Base-by-base conservation (phyloP, 2,888 invertebrate genomes). In the Drosophila demipolita region DNA sequence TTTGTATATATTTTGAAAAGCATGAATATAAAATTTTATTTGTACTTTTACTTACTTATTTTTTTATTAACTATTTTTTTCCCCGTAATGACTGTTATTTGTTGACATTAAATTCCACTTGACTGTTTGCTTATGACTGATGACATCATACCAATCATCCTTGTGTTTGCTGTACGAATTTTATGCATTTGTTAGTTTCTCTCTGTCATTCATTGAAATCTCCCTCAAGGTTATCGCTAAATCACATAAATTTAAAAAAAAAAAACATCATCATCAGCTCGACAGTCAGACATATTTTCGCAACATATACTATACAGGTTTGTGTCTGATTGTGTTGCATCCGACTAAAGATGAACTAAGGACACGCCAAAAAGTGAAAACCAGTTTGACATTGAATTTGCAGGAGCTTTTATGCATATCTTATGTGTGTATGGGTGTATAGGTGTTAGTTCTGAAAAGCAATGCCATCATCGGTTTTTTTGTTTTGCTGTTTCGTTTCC, bases 151-250 rank as follows among this genome's bases (percentile, higher is more conserved):
- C 12, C 61, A 66, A 63, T 73, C 82, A 89, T 84, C 85, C 88
- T 83, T 83, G 74, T 88, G 72, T 72, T 64, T 71, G 78, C 70
- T 70, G 48, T 55, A 67, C 62, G 63, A 66, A 73, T 76, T 73
- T 83, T 79, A 55, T 84, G 86, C 88, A 87, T 87, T 73, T 78
- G 82, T 63, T 61, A 53, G 45, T 45, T 60, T 81, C 70, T 68
- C 72, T 69, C 75, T 32, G 66, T 78, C 77, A 73, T 80, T 74
- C 77, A 82, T 77, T 85, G 73, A 81, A 78, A 88, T 87, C 86
- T 86, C 89, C 58, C 82, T 73, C 90, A 87, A 90, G 87, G 87
- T 88, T 90, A 87, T 87, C 86, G 75, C 73, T 72, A 79, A 81
- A 79, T 73, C 71, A 71, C 49, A 63, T 57, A 69, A 62, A 55